Conservation (phyloP, 2,888 invertebrate genomes). For the Argyra leucocephala region DNA sequence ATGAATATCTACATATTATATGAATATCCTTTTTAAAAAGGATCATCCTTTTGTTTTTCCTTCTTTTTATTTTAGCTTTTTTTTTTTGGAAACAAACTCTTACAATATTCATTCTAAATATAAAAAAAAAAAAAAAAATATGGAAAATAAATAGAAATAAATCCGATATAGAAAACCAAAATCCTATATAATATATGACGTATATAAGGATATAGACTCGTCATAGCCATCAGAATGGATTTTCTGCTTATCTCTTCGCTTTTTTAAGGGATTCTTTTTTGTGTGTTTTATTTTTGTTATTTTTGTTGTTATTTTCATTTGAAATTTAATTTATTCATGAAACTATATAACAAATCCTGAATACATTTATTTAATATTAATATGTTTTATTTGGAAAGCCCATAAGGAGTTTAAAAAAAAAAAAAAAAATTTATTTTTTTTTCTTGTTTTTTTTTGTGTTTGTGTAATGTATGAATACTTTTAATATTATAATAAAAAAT, state of each 20-base stretch:
- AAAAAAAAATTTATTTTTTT: background rate
- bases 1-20: no score
- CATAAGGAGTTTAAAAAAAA: background rate
- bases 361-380: background rate
- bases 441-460: background rate
- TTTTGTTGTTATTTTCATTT: background rate
- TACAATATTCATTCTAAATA: background rate
- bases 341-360: background rate
- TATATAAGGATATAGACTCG: background rate
- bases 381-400: background rate
- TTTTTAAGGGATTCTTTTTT: no score
- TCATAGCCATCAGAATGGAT: conserved; percentile 3
- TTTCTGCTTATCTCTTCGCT: background rate
- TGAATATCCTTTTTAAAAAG: no score
- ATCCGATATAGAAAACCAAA: background rate
- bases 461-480: background rate
- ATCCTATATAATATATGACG: background rate
- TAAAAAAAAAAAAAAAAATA: background rate
- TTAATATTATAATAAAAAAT: background rate
- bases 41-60: no score
- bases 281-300: background rate
- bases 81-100: background rate
- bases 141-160: background rate
- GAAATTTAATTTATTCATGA: conserved; percentile 3
- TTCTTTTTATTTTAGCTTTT: no score